Evolutionary conservation across 2,113 vertebrate genomes (phyloP).

Genomic region (Urocynchramus pylzowi): DNA sequence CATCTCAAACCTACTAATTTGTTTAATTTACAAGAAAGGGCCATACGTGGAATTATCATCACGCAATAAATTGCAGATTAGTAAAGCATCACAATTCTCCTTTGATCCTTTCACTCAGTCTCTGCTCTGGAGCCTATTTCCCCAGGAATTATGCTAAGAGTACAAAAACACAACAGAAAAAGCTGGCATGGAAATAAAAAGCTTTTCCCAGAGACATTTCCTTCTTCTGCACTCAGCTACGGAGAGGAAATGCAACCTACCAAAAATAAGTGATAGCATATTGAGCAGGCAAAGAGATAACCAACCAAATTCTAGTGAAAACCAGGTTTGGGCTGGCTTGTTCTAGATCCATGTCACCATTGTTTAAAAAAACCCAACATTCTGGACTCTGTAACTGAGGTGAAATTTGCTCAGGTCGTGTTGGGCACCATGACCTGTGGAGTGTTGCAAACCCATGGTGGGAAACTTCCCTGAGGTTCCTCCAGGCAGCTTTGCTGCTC

Average conservation of each 20-base stretch:
- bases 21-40: not conserved
- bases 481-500: not conserved
- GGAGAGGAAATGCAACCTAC: not conserved
- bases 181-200: not conserved
- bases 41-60: not conserved
- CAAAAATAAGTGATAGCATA: not conserved
- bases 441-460: accelerated
- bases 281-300: not conserved
- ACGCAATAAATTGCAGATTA: not conserved
- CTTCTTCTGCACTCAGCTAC: not conserved
- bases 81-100: not conserved
- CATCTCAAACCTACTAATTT: not conserved
- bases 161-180: not conserved
- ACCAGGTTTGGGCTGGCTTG: not conserved
- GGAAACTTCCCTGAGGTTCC: not conserved
- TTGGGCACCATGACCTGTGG: not conserved
- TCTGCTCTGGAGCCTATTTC: not conserved
- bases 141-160: not conserved
- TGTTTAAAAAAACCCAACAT: not conserved
- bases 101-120: not conserved
- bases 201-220: not conserved
- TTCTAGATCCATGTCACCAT: not conserved
- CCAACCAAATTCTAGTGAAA: not conserved
- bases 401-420: not conserved
- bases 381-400: not conserved